Evolutionary conservation across 2,888 invertebrate genomes (phyloP).

Genomic region (Ecdyonurus torrentis): DNA sequence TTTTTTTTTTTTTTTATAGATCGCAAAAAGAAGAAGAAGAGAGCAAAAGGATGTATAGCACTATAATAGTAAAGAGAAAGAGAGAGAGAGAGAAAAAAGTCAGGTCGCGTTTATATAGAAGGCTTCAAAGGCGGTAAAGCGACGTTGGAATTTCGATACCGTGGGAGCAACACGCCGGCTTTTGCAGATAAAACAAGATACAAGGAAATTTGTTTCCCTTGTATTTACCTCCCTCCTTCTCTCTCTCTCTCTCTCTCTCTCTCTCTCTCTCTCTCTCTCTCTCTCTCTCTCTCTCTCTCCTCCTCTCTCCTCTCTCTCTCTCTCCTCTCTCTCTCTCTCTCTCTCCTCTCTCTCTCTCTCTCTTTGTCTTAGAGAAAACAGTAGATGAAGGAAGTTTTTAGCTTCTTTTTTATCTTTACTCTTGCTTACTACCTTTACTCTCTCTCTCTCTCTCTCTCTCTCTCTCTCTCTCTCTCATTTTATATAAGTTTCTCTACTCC

Average conservation of each 20-base stretch:
- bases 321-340: neutral
- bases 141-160: neutral
- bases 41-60: too few species aligned
- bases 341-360: neutral
- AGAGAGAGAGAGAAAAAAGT: neutral
- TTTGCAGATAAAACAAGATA: neutral
- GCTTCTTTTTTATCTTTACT: neutral
- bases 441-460: neutral
- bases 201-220: conserved; percentile 2
- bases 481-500: neutral
- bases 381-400: neutral
- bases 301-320: neutral
- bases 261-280: neutral
- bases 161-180: neutral
- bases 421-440: neutral
- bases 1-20: too few species aligned
- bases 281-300: neutral
- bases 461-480: neutral
- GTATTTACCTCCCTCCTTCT: neutral
- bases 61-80: too few species aligned
- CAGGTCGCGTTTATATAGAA: neutral
- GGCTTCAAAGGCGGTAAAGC: neutral
- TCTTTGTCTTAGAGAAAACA: neutral
- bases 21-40: too few species aligned
- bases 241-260: neutral